Percentiles rank a stretch among this genome's conserved stretches.
These are phyloP conservation scores for Heliconius congener DNA, from an alignment of 1,140 invertebrate genomes.

Conservation along the genomic window DNA sequence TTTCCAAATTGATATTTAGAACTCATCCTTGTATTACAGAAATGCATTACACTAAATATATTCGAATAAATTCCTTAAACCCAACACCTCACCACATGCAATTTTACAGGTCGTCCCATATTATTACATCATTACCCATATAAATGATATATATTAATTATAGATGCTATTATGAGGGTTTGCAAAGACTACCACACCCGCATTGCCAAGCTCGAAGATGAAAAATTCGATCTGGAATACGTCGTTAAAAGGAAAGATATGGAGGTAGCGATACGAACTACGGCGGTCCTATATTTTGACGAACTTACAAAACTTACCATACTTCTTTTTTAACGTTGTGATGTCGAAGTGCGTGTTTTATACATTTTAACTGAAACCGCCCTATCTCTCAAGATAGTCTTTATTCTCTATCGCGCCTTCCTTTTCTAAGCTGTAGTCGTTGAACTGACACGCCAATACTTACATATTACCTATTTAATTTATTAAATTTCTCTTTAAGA, in stretches of 20 bases:
- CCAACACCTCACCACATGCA: conserved; percentile 49
- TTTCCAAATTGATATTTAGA: conserved; percentile 18
- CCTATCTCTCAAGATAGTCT: conserved; percentile 38
- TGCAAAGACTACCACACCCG: conserved; percentile 93
- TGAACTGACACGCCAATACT: conserved; percentile 57
- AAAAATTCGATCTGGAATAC: conserved; percentile 99
- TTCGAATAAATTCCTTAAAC: not conserved
- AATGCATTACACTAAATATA: conserved; percentile 15
- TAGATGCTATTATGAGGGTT: conserved; percentile 90
- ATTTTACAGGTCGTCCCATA: conserved; percentile 39
- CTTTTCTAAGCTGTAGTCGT: conserved; percentile 64
- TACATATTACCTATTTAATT: conserved; percentile 55
- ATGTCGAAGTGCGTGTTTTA: conserved; percentile 69
- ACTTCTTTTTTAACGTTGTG: conserved; percentile 68
- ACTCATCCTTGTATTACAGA: conserved; percentile 2
- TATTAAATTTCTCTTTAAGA: conserved; percentile 56
- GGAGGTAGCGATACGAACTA: conserved; percentile 87
- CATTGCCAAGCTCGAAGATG: conserved; percentile 93
- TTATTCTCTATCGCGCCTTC: conserved; percentile 65
- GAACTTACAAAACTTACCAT: conserved; percentile 72
- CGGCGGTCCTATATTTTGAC: conserved; percentile 59
- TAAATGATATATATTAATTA: conserved; percentile 74
- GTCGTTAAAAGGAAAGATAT: conserved; percentile 98
- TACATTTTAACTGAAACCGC: conserved; percentile 57
- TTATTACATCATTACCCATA: conserved; percentile 44